Conservation (phyloP, 2,113 vertebrate species). For the Danionella cerebrum region DNA sequence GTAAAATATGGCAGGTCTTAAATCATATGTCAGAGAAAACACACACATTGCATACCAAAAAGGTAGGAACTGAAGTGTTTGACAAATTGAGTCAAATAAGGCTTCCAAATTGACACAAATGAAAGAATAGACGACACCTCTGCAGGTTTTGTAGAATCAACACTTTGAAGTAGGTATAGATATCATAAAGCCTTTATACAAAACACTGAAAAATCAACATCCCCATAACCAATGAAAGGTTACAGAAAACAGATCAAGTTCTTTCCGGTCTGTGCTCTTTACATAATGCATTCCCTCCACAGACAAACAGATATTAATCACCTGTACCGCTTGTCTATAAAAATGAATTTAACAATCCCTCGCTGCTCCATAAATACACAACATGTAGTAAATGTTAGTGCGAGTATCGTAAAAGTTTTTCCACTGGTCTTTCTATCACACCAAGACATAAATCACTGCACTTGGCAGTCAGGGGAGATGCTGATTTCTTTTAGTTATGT, state of each 20-base stretch:
- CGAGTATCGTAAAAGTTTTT: slow-evolving; percentile 19
- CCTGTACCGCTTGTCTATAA: slow-evolving; percentile 9
- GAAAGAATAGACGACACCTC: no score
- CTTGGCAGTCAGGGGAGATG: background rate
- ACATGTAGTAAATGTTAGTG: background rate
- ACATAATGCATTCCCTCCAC: background rate
- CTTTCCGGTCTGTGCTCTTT: slow-evolving; percentile 5
- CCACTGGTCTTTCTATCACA: background rate
- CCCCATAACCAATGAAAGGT: background rate
- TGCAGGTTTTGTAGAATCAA: no score
- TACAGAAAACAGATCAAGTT: background rate
- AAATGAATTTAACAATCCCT: background rate
- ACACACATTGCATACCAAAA: no score
- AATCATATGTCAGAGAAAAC: no score
- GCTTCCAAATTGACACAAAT: no score
- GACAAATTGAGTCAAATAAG: no score
- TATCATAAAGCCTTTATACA: no score
- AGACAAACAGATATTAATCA: slow-evolving; percentile 27
- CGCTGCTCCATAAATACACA: background rate
- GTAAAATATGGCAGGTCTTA: no score
- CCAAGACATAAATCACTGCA: background rate
- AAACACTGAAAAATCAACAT: no score
- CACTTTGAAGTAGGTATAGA: no score
- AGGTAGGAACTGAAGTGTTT: no score
- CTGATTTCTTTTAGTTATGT: background rate